phyloP scores from a whole-genome alignment of 2,888 invertebrate species.

The Cabera pusaria region DNA sequence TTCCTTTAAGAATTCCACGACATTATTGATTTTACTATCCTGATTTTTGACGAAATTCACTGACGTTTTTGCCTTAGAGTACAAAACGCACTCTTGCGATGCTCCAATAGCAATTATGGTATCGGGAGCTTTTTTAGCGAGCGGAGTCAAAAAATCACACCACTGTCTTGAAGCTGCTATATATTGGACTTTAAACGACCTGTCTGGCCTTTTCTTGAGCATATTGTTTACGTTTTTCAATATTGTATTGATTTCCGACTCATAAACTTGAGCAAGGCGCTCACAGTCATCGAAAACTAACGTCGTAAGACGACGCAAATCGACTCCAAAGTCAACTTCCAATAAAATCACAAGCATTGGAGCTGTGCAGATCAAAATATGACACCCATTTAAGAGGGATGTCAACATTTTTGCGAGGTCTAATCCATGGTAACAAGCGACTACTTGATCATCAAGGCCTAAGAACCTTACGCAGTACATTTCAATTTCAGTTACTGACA shows the following conservation, averaged over 20 bases:
- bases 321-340: conserved; percentile 68
- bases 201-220: conserved; percentile 63
- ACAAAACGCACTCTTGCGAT: conserved; percentile 89
- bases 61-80: conserved; percentile 79
- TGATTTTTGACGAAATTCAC: conserved; percentile 58
- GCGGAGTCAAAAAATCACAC: conserved; percentile 82
- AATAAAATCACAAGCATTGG: conserved; percentile 75
- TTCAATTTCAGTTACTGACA: conserved; percentile 78
- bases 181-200: conserved; percentile 80
- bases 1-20: conserved; percentile 75
- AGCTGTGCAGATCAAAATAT: conserved; percentile 88
- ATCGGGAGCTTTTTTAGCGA: conserved; percentile 80
- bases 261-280: conserved; percentile 81
- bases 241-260: conserved; percentile 66
- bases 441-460: conserved; percentile 49
- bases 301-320: conserved; percentile 85
- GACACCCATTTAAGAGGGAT: conserved; percentile 85
- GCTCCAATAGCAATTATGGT: conserved; percentile 88
- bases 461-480: conserved; percentile 66
- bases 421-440: conserved; percentile 72
- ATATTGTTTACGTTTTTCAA: conserved; percentile 67
- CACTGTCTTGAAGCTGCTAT: conserved; percentile 85
- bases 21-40: conserved; percentile 62
- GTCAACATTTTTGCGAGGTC: conserved; percentile 57
- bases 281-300: conserved; percentile 89